Evolutionary conservation across 2,888 invertebrate species (phyloP), one percentile per base, ranked within the genome.

Genomic region (Leptinotarsa tumamoca): DNA sequence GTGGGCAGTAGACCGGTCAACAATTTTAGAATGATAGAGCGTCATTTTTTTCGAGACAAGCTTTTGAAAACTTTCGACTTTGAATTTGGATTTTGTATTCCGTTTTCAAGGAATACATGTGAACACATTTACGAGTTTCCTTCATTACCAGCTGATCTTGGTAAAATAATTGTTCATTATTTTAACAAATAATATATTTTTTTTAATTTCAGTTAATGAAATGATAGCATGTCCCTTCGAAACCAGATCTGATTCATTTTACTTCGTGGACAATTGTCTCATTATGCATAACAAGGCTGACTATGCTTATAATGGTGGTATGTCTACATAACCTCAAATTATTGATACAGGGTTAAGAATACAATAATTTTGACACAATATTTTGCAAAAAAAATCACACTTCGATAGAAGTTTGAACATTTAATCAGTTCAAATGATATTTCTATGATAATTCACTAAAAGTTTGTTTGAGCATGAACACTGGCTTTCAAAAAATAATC

Each of bases 211-310:
- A 97, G 98, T 97, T 86, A 93, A 96, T 81, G 98, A 99, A 89
- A 99, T 99, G 99, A 96, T 99, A 84, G 92, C 94, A 52, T 92
- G 94, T 86, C 99, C 99, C 21, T 99, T 97, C 88, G 98, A 98
- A 89, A 99, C 99, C 14, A 94, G 97, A 82, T 98, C 98, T 0
- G 99, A 99, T 90, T 98, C 98, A 86, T 99, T 98, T 90, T 99
- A 99, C 90, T 99, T 99, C 89, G 98, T 99, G 77, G 98, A 99
- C 89, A 96, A 98, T 88, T 92, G 92, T 85, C 92, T 99, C 76
- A 96, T 99, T 80, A 99, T 99, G 98, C 99, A 99, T 90, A 99
- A 99, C 90, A 99, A 99, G 91, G 99, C 99, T 56, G 99, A 98
- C 89, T 99, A 99, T 89, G 97, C 98, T 69, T 99, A 98, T 89